phyloP scores from a whole-genome alignment of 2,797 vertebrate genomes.

The Falco naumanni region DNA sequence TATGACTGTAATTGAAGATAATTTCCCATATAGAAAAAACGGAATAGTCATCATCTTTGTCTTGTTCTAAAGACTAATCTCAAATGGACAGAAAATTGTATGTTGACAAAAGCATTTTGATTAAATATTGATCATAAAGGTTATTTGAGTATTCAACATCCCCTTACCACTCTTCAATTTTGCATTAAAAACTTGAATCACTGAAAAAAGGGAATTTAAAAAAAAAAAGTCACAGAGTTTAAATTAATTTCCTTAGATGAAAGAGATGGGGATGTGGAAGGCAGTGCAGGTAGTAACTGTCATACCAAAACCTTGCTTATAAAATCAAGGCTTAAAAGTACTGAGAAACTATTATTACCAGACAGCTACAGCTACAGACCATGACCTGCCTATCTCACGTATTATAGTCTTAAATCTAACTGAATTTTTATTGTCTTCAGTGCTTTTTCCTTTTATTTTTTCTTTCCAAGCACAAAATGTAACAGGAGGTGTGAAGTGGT shows the following conservation, averaged over 20 bases:
- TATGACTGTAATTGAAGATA: neutral
- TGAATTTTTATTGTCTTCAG: neutral
- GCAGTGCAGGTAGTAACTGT: neutral
- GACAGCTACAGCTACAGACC: neutral
- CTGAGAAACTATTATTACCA: neutral
- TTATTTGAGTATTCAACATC: neutral
- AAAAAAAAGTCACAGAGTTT: neutral
- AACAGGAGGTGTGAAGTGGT: neutral
- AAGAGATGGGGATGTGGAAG: neutral
- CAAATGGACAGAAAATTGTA: neutral
- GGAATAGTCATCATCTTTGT: neutral
- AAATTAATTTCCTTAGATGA: neutral
- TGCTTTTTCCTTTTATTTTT: neutral
- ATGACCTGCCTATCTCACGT: neutral
- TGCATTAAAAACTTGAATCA: neutral
- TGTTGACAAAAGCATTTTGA: neutral
- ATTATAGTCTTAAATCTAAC: neutral
- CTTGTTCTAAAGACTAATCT: neutral
- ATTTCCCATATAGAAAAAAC: neutral
- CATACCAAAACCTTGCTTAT: neutral
- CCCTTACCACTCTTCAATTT: neutral
- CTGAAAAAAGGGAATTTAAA: neutral
- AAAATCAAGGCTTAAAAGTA: neutral
- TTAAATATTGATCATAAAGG: neutral
- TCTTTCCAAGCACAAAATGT: neutral